phyloP scores from a whole-genome alignment of 1,140 invertebrate species.

The Cydia fagiglandana region DNA sequence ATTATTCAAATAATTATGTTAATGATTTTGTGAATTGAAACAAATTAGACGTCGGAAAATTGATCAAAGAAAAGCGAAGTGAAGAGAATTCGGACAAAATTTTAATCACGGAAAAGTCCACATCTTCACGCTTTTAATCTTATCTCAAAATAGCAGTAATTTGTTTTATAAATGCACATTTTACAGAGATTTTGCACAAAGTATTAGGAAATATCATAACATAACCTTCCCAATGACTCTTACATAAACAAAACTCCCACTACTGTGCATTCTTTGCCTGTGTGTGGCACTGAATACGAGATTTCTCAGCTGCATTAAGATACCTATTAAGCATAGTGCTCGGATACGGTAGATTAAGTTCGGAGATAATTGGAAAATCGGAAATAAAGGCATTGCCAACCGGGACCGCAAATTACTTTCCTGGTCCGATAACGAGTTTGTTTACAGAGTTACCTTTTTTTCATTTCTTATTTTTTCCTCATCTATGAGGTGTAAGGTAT shows the following conservation, averaged over 20 bases:
- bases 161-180: no score
- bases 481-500: no score
- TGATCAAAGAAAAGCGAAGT: no score
- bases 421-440: neutral
- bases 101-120: no score
- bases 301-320: conserved; percentile 3
- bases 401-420: neutral
- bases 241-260: neutral
- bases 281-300: neutral
- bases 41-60: neutral
- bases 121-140: no score
- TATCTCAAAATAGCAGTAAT: no score
- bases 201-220: no score
- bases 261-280: neutral
- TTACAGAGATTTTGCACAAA: no score
- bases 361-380: neutral
- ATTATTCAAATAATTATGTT: neutral
- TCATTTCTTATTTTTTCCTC: neutral
- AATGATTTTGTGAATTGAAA: neutral
- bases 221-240: no score
- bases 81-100: no score
- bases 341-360: neutral
- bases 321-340: conserved; percentile 14
- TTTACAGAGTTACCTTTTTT: neutral
- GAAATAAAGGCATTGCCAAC: neutral